Evolutionary conservation across 2,888 invertebrate genomes (phyloP).

Genomic region (Deilephila porcellus): DNA sequence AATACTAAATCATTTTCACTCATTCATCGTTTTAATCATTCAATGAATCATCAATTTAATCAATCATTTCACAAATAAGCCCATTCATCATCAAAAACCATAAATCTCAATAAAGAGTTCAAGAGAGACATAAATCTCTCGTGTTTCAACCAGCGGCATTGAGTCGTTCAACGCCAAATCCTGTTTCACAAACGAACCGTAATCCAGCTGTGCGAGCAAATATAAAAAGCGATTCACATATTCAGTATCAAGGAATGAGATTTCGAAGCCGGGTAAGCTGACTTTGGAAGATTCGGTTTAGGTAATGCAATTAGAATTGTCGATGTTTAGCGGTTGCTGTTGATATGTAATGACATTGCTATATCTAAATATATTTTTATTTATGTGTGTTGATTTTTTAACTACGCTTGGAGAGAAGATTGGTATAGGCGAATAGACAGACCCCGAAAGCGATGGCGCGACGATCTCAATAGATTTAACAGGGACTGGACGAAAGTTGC

Average conservation of each 20-base stretch:
- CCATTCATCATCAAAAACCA: not conserved
- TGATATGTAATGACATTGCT: not conserved
- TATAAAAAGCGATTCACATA: conserved; percentile 15
- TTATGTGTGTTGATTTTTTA: too few species aligned
- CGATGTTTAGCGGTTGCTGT: too few species aligned
- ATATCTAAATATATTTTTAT: not conserved
- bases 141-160: not conserved
- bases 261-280: not conserved
- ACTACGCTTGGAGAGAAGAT: too few species aligned
- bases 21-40: too few species aligned
- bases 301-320: not conserved
- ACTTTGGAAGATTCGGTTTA: not conserved
- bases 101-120: not conserved
- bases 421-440: too few species aligned
- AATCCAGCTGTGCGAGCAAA: not conserved
- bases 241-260: not conserved
- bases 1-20: too few species aligned
- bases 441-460: too few species aligned
- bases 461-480: too few species aligned
- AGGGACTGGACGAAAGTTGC: too few species aligned
- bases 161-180: not conserved
- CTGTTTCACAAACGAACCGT: conserved; percentile 12
- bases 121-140: not conserved
- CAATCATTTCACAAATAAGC: too few species aligned
- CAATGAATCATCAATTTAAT: too few species aligned